Evolutionary conservation across 2,888 invertebrate species (phyloP).

Genomic region (Notocelia uddmanniana): DNA sequence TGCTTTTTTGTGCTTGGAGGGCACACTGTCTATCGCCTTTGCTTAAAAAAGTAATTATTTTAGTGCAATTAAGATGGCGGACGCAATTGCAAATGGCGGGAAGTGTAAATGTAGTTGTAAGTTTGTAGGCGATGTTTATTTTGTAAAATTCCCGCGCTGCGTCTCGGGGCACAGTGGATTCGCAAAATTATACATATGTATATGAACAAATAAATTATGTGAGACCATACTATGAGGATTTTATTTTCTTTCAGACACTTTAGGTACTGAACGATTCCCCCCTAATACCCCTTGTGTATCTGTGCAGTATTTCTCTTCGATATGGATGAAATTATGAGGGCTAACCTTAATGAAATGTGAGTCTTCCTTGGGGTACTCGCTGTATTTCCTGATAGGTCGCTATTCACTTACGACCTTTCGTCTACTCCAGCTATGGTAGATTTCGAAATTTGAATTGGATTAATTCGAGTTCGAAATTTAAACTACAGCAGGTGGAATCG

Average conservation of each 20-base stretch:
- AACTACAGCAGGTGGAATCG: too few species aligned
- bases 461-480: too few species aligned
- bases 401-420: too few species aligned
- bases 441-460: too few species aligned
- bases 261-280: too few species aligned
- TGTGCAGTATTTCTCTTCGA: too few species aligned
- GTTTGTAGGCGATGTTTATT: conserved; percentile 79
- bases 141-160: conserved; percentile 81
- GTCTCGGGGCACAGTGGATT: conserved; percentile 85
- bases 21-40: conserved; percentile 57
- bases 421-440: too few species aligned
- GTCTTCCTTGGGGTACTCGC: too few species aligned
- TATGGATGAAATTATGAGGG: too few species aligned
- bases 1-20: conserved; percentile 46
- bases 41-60: conserved; percentile 69
- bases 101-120: conserved; percentile 76
- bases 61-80: conserved; percentile 77
- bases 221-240: conserved; percentile 70
- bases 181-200: conserved; percentile 86
- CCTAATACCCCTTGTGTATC: too few species aligned
- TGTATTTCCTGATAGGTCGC: too few species aligned
- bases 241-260: conserved; percentile 49
- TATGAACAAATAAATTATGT: conserved; percentile 86
- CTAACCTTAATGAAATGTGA: too few species aligned
- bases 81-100: conserved; percentile 64